Evolutionary conservation across 2,888 invertebrate species (phyloP), one percentile per base, ranked within the genome.

Genomic region (Meliscaeva auricollis): DNA sequence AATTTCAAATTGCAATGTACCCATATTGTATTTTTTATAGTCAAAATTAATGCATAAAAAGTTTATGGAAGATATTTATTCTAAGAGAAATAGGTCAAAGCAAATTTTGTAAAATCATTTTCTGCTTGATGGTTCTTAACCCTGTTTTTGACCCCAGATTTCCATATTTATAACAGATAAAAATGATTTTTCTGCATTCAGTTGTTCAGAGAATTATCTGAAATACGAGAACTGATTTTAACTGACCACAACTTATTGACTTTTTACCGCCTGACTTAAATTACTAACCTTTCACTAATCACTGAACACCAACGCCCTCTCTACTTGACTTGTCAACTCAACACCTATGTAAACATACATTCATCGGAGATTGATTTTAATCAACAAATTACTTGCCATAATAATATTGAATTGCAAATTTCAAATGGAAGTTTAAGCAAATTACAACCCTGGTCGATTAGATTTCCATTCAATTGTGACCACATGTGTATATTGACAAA

Each of bases 261-360:
- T 13, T 38, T 38, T 38, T 38, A 9, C 38, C 0, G 2, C 38
- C 3, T 9, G 38, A 38, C 7, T 38, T n/a, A 52, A 52, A 26
- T 20, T 20, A n/a, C 52, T 0, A 13, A 3, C 58, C 11, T 35
- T 58, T 58, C 38, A 58, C 13, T 38, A 13, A 20, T 13, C 38
- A 3, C 0, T 58, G 13, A 58, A 58, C 58, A 20, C 58, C 58
- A 58, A 58, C 58, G 20, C 58, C 6, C 32, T 30, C 32, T 30
- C 9, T 9, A 15, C 20, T 35, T 32, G 13, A 38, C 20, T 38
- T 9, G 20, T 58, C 38, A 58, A 17, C 20, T 20, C 58, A 58
- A 58, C 58, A 58, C 58, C 58, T 58, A 20, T 58, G 58, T 58
- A 58, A 58, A 58, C 58, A 58, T n/a, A n/a, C 26, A 26, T 54